Conservation (phyloP, 2,888 invertebrate species). For the Rhaphigaster nebulosa region DNA sequence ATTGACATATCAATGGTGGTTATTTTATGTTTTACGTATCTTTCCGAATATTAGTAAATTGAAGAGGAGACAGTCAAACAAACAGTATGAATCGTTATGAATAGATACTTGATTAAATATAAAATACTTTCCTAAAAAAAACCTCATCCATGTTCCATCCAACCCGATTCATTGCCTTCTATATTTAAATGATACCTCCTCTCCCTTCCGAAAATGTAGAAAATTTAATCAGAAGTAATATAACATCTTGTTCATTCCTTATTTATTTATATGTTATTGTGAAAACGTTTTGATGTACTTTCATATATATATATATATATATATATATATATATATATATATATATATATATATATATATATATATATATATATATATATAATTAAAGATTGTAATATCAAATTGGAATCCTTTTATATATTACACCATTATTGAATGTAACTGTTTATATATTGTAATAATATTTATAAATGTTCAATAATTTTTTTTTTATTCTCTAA, state of each 20-base stretch:
- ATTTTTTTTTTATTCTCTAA: background rate
- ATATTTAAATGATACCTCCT: background rate
- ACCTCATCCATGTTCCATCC: background rate
- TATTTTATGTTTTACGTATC: background rate
- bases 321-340: no score
- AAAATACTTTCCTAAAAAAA: background rate
- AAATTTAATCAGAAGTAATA: background rate
- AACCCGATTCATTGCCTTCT: background rate
- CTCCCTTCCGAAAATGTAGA: background rate
- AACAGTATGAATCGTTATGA: background rate
- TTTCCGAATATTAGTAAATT: background rate
- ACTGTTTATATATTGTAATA: conserved; percentile 55
- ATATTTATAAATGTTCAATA: conserved; percentile 51
- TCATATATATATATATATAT: no score
- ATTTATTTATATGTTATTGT: background rate
- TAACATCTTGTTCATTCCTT: background rate
- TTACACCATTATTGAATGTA: conserved; percentile 11
- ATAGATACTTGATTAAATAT: background rate
- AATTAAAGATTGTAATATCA: conserved; percentile 38
- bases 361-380: no score
- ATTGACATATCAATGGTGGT: conserved; percentile 39
- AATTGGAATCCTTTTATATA: conserved; percentile 48
- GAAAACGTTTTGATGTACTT: background rate
- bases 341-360: no score
- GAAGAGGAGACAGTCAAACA: background rate